Evolutionary conservation across 2,797 vertebrate species (phyloP), one percentile per base, ranked within the genome.

Genomic region (Esox masquinongy): DNA sequence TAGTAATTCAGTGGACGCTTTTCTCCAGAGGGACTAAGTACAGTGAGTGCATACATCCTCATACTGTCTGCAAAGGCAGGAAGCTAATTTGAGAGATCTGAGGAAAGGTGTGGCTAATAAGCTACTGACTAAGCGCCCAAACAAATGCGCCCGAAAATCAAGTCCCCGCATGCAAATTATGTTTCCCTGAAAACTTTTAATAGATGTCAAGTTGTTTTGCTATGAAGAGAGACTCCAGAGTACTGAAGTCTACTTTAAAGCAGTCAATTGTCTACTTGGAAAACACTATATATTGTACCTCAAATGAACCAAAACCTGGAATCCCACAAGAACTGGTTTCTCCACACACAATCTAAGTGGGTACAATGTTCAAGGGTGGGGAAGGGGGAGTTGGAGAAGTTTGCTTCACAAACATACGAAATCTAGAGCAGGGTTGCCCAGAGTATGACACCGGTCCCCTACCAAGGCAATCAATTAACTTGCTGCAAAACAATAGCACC

Each of bases 171-270:
- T 15, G 69, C 24, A 59, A n/a, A 59, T 4, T 15, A 12, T 16
- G 19, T 39, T 19, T 66, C 67, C 80, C 68, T 74, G 50, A 22
- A 74, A 84, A 85, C 75, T 75, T 85, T 74, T 34, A 80, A 84
- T 69, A 82, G 51, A 73, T 73, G 81, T 12, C n/a, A 34, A 26
- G 19, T n/a, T 43, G 39, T 15, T 74, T 75, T 6, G 49, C 78
- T 9, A 22, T 49, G 70, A 71, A 64, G 50, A 56, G 1, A 67
- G 72, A 74, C 39, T 29, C 72, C 79, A 43, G 2, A 19, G 51
- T 63, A 63, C 50, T 24, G 15, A 1, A 14, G 53, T 53, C 74
- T 68, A 75, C 67, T 68, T 34, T 72, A 74, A 68, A n/a, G 34
- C 9, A 34, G 72, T 81, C 12, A 80, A 78, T 75, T 80, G 83